Percentiles rank a stretch among this genome's conserved stretches.
Evolutionary conservation across 2,888 invertebrate genomes (phyloP).

Genomic region (Thecocarcelia acutangulata): DNA sequence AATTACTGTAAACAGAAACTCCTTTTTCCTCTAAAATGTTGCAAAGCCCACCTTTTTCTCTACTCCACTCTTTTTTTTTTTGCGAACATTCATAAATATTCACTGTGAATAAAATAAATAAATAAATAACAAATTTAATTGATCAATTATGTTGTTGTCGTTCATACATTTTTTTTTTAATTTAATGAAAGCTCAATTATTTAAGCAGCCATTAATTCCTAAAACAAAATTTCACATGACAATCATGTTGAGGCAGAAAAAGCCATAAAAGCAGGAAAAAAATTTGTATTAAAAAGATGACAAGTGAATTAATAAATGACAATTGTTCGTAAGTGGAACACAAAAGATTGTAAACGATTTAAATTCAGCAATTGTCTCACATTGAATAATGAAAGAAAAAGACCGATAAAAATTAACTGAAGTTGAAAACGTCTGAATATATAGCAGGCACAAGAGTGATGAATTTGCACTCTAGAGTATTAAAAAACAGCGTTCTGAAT

Average conservation of each 20-base stretch:
- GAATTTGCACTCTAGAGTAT: background rate
- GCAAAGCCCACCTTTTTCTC: background rate
- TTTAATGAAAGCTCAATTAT: conserved; percentile 19
- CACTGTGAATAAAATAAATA: conserved; percentile 52
- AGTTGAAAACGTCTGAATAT: background rate
- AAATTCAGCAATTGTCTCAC: conserved; percentile 60
- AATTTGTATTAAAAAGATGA: conserved; percentile 59
- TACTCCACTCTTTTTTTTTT: conserved; percentile 14
- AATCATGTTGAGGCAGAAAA: conserved; percentile 42
- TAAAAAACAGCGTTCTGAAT: no score
- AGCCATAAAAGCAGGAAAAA: background rate
- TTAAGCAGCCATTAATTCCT: conserved; percentile 12
- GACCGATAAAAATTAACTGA: conserved; percentile 41
- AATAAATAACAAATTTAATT: conserved; percentile 59
- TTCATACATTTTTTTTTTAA: background rate
- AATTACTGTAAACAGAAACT: background rate
- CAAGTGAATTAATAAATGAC: conserved; percentile 69
- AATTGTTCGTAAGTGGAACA: conserved; percentile 67
- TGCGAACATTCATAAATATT: conserved; percentile 45
- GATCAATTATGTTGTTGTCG: conserved; percentile 63
- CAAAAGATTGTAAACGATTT: conserved; percentile 60
- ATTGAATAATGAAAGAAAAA: conserved; percentile 37
- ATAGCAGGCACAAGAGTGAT: background rate
- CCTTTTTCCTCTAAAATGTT: background rate
- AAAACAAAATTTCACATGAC: conserved; percentile 62